Evolutionary conservation across 2,888 invertebrate genomes (phyloP).

Genomic region (Priocnemis perturbator): DNA sequence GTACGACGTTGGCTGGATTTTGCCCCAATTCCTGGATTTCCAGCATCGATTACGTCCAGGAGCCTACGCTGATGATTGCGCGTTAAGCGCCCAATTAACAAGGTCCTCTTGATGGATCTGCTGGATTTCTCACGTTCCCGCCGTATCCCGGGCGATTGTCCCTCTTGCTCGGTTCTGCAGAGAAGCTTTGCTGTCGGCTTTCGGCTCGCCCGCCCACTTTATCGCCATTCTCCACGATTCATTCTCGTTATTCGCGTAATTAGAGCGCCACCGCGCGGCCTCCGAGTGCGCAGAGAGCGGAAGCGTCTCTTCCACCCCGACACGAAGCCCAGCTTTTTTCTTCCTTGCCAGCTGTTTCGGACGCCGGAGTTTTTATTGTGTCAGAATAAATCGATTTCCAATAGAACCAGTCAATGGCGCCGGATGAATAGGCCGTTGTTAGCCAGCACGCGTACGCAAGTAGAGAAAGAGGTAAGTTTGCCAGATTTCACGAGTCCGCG

Average conservation of each 20-base stretch:
- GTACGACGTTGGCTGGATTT: constrained; percentile 21
- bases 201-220: too few relatives aligned
- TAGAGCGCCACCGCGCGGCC: constrained; percentile 6
- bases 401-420: too few relatives aligned
- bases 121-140: constrained; percentile 38
- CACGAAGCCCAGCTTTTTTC: too few relatives aligned
- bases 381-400: too few relatives aligned
- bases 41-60: constrained; percentile 30
- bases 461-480: too few relatives aligned
- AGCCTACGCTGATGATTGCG: constrained; percentile 34
- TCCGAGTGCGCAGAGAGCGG: neutral
- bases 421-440: too few relatives aligned
- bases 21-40: constrained; percentile 31
- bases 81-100: constrained; percentile 52
- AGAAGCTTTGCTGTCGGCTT: neutral
- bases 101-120: constrained; percentile 38
- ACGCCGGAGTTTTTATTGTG: too few relatives aligned
- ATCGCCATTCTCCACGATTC: constrained; percentile 8
- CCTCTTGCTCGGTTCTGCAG: constrained; percentile 9
- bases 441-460: too few relatives aligned
- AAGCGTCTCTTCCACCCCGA: too few relatives aligned
- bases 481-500: too few relatives aligned
- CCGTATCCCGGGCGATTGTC: constrained; percentile 29
- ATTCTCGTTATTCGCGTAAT: constrained; percentile 34
- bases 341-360: too few relatives aligned